A percentile compares a stretch with the other conserved stretches of the same genome.
phyloP scores from a whole-genome alignment of 1,140 invertebrate genomes.

The Argopecten irradians region DNA sequence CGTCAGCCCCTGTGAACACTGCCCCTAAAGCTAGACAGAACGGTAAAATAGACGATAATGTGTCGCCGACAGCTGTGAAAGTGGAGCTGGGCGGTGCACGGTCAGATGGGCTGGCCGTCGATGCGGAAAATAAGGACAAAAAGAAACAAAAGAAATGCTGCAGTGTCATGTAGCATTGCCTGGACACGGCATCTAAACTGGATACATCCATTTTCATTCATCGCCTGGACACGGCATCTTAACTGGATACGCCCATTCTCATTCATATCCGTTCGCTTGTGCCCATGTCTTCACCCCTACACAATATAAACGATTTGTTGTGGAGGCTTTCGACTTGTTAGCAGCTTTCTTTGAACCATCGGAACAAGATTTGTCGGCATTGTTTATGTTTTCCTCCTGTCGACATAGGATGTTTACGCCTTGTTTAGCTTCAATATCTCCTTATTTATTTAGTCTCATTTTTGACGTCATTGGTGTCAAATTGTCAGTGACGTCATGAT shows the following conservation, averaged over 20 bases:
- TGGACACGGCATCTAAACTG: not conserved
- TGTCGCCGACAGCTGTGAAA: constrained; percentile 55
- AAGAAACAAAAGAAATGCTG: constrained; percentile 70
- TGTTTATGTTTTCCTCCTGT: not conserved
- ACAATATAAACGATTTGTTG: not conserved
- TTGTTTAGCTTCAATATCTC: not conserved
- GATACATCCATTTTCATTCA: not conserved
- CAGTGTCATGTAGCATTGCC: constrained; percentile 61
- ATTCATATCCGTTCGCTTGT: not conserved
- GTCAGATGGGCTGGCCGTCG: constrained; percentile 30
- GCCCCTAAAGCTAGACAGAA: constrained; percentile 59
- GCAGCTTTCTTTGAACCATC: not conserved
- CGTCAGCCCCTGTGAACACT: constrained; percentile 30
- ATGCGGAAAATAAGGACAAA: constrained; percentile 57
- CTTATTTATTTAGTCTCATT: constrained; percentile 1
- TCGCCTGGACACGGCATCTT: not conserved
- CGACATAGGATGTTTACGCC: not conserved
- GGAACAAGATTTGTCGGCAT: not conserved
- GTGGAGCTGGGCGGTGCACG: constrained; percentile 44
- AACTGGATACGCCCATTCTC: not conserved
- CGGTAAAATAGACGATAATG: constrained; percentile 60
- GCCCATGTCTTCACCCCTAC: not conserved
- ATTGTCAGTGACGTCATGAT: not conserved
- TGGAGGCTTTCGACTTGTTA: constrained; percentile 4
- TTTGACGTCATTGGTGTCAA: not conserved